Conservation (phyloP, 2,888 invertebrate species). For the Pocota personata region DNA sequence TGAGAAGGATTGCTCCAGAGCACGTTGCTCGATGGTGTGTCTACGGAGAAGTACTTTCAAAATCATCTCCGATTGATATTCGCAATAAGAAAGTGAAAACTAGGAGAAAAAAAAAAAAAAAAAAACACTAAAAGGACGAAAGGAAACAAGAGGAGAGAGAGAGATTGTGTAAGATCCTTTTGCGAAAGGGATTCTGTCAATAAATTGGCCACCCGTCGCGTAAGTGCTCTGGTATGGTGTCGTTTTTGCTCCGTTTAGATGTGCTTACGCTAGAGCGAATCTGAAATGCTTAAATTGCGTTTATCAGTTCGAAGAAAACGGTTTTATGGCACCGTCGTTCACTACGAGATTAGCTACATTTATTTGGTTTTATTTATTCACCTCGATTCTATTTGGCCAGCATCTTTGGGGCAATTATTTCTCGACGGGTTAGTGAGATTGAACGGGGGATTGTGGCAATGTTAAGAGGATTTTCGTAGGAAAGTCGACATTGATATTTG, state of each 20-base stretch:
- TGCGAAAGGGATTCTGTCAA: conserved; percentile 45
- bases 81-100: conserved; percentile 41
- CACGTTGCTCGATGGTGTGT: neutral
- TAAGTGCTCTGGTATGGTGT: conserved; percentile 28
- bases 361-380: conserved; percentile 54
- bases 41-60: neutral
- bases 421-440: conserved; percentile 20
- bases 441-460: conserved; percentile 12
- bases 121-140: neutral
- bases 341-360: conserved; percentile 51
- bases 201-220: conserved; percentile 61
- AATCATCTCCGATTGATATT: conserved; percentile 34
- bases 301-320: conserved; percentile 50
- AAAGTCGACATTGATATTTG: neutral
- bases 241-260: conserved; percentile 1
- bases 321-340: conserved; percentile 45
- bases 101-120: neutral
- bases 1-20: conserved; percentile 8
- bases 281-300: conserved; percentile 60
- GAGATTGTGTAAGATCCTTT: conserved; percentile 16
- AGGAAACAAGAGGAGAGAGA: no score
- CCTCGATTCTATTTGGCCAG: conserved; percentile 29
- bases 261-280: conserved; percentile 18
- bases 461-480: conserved; percentile 20
- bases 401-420: conserved; percentile 40